phyloP scores from a whole-genome alignment of 1,140 invertebrate genomes.

The Caenorhabditis brenneri region DNA sequence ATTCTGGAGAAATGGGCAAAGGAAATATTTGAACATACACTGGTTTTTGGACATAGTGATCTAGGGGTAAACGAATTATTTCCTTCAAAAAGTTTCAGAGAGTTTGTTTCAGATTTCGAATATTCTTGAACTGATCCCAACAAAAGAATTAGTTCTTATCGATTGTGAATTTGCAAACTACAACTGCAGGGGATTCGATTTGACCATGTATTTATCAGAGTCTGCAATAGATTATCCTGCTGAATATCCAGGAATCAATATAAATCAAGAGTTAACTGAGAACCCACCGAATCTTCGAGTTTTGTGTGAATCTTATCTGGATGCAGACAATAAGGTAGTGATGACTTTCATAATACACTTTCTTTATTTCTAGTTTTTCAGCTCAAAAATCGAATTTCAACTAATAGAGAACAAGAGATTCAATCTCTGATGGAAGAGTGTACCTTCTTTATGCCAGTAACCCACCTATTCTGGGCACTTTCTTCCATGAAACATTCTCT shows the following conservation, averaged over 20 bases:
- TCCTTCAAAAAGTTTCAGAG: too few relatives aligned
- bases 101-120: background rate
- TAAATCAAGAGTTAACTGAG: background rate
- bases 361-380: too few relatives aligned
- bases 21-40: background rate
- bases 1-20: background rate
- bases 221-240: background rate
- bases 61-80: background rate
- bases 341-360: background rate
- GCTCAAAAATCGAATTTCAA: background rate
- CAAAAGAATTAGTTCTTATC: background rate
- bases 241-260: background rate
- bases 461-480: background rate
- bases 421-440: background rate
- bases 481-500: background rate
- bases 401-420: background rate
- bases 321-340: conserved; percentile 16
- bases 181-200: conserved; percentile 13
- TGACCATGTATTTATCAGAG: conserved; percentile 2
- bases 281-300: background rate
- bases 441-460: background rate
- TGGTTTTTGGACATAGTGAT: conserved; percentile 17
- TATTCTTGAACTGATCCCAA: background rate
- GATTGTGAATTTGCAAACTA: conserved; percentile 6
- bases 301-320: conserved; percentile 4